Conservation (phyloP, 2,888 invertebrate species). For the Eupithecia pulchellata region DNA sequence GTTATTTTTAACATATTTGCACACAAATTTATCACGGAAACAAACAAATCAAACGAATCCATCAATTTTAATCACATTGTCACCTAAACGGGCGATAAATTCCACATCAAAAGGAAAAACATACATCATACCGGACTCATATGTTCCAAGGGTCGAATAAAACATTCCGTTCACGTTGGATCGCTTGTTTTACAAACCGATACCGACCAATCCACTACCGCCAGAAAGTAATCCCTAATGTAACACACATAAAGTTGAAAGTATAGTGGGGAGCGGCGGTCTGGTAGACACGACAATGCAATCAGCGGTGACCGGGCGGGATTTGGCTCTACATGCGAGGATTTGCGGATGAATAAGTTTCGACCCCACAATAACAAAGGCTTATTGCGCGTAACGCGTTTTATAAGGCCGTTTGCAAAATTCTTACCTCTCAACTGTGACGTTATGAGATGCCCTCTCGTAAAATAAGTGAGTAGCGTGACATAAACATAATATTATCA, state of each 20-base stretch:
- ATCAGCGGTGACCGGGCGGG: slow-evolving; percentile 85
- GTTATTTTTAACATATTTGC: neutral
- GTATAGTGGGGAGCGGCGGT: slow-evolving; percentile 45
- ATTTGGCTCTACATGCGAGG: slow-evolving; percentile 85
- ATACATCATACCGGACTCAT: slow-evolving; percentile 82
- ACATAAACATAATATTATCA: slow-evolving; percentile 17
- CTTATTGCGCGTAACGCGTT: slow-evolving; percentile 77
- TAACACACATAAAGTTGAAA: slow-evolving; percentile 44
- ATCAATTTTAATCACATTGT: slow-evolving; percentile 59
- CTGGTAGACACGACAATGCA: slow-evolving; percentile 84
- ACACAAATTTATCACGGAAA: neutral
- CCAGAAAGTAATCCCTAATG: slow-evolving; percentile 35
- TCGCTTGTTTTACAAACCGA: slow-evolving; percentile 84
- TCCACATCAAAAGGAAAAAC: slow-evolving; percentile 76
- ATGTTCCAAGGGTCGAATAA: slow-evolving; percentile 80
- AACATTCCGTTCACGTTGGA: slow-evolving; percentile 84
- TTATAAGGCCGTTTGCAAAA: slow-evolving; percentile 79
- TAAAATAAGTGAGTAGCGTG: slow-evolving; percentile 16
- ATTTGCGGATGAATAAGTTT: slow-evolving; percentile 85
- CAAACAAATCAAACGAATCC: slow-evolving; percentile 34
- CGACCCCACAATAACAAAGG: slow-evolving; percentile 83
- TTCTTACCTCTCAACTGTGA: slow-evolving; percentile 62
- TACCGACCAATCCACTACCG: slow-evolving; percentile 53
- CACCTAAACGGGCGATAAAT: slow-evolving; percentile 66
- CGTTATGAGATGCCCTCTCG: slow-evolving; percentile 42